A percentile compares a stretch with the other conserved stretches of the same genome.
These are phyloP conservation scores for Aratinga solstitialis DNA, from an alignment of 2,797 vertebrate species.

Conservation along the genomic window DNA sequence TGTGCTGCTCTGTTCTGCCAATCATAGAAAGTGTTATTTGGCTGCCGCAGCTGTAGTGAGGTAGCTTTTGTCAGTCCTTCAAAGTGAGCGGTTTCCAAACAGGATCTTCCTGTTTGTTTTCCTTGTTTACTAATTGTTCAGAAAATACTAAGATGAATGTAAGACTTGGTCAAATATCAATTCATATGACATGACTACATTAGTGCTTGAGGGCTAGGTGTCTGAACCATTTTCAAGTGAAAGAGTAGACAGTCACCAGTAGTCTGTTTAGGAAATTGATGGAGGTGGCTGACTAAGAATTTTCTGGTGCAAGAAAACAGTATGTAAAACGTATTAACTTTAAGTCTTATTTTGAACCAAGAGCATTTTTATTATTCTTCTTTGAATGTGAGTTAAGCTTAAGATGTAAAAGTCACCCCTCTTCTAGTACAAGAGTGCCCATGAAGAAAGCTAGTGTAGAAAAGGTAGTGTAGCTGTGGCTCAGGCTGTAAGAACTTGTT, in stretches of 20 bases:
- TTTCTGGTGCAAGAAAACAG: neutral
- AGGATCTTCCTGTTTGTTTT: constrained; percentile 62
- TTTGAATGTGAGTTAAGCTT: neutral
- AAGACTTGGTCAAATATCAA: neutral
- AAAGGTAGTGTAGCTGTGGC: neutral
- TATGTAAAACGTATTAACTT: neutral
- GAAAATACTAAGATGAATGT: neutral
- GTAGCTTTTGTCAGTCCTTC: constrained; percentile 36
- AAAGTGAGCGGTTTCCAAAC: constrained; percentile 38
- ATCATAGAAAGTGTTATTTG: neutral
- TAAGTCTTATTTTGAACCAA: neutral
- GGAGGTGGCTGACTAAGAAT: neutral
- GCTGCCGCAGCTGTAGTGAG: neutral
- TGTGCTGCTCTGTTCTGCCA: neutral
- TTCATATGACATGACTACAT: neutral
- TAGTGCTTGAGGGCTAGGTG: neutral
- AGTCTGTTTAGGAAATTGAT: neutral
- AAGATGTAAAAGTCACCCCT: neutral
- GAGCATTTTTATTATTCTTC: neutral
- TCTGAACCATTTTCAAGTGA: neutral
- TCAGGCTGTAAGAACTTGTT: neutral
- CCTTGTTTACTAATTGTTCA: constrained; percentile 1
- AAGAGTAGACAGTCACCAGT: neutral
- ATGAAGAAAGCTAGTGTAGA: neutral
- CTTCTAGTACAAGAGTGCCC: neutral